Base-by-base conservation (phyloP, 64 coral and sea anemone species). In the Trachythela sp. region DNA sequence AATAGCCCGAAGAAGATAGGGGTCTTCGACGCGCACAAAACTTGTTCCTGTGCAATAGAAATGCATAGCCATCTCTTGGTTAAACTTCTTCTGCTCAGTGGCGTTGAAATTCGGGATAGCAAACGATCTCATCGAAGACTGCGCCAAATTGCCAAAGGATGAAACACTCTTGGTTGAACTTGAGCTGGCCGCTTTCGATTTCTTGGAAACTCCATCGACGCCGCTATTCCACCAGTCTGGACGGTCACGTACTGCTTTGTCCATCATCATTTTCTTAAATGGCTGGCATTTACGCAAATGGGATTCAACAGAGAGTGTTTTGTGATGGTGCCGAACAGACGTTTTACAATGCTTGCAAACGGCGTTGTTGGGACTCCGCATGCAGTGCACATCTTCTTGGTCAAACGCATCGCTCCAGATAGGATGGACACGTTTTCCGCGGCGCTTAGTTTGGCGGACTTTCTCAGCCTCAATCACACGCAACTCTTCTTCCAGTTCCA, bases 241-340 rank as follows among this genome's bases (percentile, higher is more conserved):
- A 9, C 75, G 75, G 75, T 80, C 75, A 80, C 30, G 37, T 36
- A 80, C 75, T 40, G 31, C 32, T 29, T 37, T 80, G 75, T 80
- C 75, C 75, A 34, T 80, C 26, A 80, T 80, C 31, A 80, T 80
- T 80, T 80, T 80, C 0, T 80, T 80, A 80, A 80, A 80, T 13
- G 75, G 75, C 75, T 37, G 31, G 75, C 75, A 80, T 18, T 80
- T 80, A 15, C 75, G 31, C 75, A 80, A 80, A 18, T 36, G 75
- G 37, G 3, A 34, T 80, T 80, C 11, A 7, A 80, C 30, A 7
- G 75, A 80, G 6, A 80, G 75, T 13, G 75, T 80, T 80, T 80
- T 80, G 17, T 80, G 75, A 80, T 80, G 75, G 20, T 80, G 75
- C 75, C 30, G 31, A 0, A 80, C 37, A 0, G 32, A 80, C 33